Evolutionary conservation across 2,113 vertebrate genomes (phyloP).

Genomic region (Dolichallabes microphthalmus): DNA sequence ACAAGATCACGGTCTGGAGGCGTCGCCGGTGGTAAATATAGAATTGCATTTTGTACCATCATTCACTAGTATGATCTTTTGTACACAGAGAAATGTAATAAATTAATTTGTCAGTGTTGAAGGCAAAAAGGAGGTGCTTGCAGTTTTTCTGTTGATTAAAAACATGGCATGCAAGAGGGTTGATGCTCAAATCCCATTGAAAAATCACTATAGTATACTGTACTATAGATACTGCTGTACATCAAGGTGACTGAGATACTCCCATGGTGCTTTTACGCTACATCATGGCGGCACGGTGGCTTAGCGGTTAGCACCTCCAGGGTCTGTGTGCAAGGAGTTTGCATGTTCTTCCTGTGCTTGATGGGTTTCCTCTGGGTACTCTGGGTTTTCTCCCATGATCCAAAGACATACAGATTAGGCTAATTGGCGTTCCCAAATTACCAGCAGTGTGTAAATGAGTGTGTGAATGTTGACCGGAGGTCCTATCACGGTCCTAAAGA

Average conservation of each 20-base stretch:
- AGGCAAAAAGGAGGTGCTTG: constrained; percentile 19
- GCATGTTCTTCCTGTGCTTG: no score
- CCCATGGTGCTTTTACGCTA: not conserved
- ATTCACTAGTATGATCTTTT: constrained; percentile 52
- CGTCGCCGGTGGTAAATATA: constrained; percentile 64
- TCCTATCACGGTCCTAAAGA: no score
- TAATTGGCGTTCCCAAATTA: no score
- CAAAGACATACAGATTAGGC: no score
- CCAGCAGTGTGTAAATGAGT: no score
- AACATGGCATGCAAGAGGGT: not conserved
- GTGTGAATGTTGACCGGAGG: no score
- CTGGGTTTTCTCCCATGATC: no score
- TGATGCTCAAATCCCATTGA: not conserved
- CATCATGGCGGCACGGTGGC: no score
- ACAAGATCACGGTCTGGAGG: constrained; percentile 55
- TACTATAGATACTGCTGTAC: not conserved
- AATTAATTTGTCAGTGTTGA: constrained; percentile 54
- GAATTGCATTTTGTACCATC: constrained; percentile 60
- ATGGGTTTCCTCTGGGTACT: no score
- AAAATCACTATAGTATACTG: not conserved
- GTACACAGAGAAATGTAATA: constrained; percentile 53
- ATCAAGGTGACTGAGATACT: not conserved
- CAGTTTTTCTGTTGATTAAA: constrained; percentile 31
- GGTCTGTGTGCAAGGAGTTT: no score
- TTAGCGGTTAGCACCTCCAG: no score